Evolutionary conservation across 1,140 invertebrate genomes (phyloP), one percentile per base, ranked within the genome.

Genomic region (Latrodectus geometricus): DNA sequence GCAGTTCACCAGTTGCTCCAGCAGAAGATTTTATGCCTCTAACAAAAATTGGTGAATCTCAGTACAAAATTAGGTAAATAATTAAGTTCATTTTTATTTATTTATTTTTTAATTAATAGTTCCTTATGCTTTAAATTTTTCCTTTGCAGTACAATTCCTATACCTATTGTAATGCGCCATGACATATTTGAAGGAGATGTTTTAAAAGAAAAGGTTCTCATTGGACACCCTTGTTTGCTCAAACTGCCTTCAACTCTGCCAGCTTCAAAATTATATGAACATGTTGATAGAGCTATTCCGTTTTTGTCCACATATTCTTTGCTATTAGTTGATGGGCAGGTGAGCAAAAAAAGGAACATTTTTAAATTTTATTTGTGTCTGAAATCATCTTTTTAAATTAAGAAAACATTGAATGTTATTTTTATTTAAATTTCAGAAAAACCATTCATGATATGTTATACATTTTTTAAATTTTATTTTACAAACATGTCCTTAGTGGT

Each of bases 141-240:
- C 4, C 15, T 84, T 66, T 86, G 7, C 48, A 86, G 83, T 72
- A 86, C 83, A 35, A 86, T 86, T 56, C 74, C 83, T 48, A 78
- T 86, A 54, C 83, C 83, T 35, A 69, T 86, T 61, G 74, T 86
- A 9, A 77, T 73, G 7, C 74, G 83, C 4, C 83, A 86, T 4
- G 92, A 93, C 87, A 91, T 93, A 12, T 90, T 92, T 79, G 93
- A 94, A 86, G 91, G 90, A 54, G 90, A 91, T 8, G 90, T 92
- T 17, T 92, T 93, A 87, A 91, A 91, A 65, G 88, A 89, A 68
- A 91, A 91, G 8, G 91, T 91, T 75, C 90, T 94, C 9, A 93
- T 94, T 89, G 93, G 93, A 70, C 92, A 94, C 90, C 94, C 94
- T 0, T 90, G 91, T 82, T 88, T 95, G 23, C 88, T 95, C 12